Evolutionary conservation across 2,888 invertebrate species (phyloP), one percentile per base, ranked within the genome.

Genomic region (Archaeoteleia sp.): DNA sequence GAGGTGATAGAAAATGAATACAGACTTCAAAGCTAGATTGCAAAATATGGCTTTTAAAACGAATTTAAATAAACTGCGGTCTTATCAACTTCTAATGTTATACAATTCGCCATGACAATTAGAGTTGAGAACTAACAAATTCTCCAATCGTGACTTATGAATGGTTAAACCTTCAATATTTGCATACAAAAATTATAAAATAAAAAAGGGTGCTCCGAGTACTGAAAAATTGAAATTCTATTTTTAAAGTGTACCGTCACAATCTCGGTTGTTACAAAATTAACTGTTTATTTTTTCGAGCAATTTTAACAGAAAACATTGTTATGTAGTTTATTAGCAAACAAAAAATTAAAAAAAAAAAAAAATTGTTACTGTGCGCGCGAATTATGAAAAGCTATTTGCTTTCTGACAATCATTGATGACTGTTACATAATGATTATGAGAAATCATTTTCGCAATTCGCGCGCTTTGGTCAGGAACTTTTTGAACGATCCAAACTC

Each of bases 181-280:
- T n/a, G n/a, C n/a, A n/a, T n/a, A n/a, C n/a, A n/a, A n/a, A n/a
- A n/a, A n/a, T n/a, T n/a, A n/a, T n/a, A n/a, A n/a, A n/a, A n/a
- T n/a, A n/a, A n/a, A n/a, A n/a, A n/a, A n/a, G n/a, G n/a, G n/a
- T n/a, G n/a, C n/a, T n/a, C n/a, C n/a, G n/a, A n/a, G n/a, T n/a
- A 14, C 17, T 29, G 15, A 15, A 17, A 32, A 39, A 39, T 53
- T 12, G 34, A 25, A 43, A 25, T 34, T 7, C 40, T 32, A 14
- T 46, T 27, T 37, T 40, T 23, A 15, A 2, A 15, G 27, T 25
- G 58, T 51, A 65, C 49, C 68, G 66, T 42, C 60, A 70, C 46
- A 71, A 70, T 70, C 69, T 71, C 74, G 72, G 71, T 77, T 78
- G 75, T 78, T 78, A 75, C 58, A 66, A 71, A 74, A 71, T 72